Percentiles rank a stretch among this genome's conserved stretches.
phyloP scores from a whole-genome alignment of 2,888 invertebrate genomes.

The Caenorhabditis sp. region DNA sequence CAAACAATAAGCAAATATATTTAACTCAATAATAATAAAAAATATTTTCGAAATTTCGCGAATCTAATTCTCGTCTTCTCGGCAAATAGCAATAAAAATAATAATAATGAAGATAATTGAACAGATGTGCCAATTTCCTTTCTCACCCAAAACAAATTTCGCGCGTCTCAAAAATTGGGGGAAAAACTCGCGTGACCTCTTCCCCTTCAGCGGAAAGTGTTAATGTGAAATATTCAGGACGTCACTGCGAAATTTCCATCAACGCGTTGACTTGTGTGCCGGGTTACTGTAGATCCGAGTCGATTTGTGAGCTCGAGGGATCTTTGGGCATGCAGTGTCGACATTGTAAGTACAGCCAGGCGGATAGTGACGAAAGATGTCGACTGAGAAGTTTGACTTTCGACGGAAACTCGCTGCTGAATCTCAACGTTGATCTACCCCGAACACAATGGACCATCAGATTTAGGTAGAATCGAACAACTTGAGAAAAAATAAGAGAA shows the following conservation, averaged over 20 bases:
- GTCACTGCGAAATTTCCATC: conserved; percentile 47
- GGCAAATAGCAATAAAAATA: too few species aligned
- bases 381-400: conserved; percentile 62
- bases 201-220: background rate
- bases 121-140: background rate
- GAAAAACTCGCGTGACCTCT: background rate
- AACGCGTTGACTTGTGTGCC: conserved; percentile 49
- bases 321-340: conserved; percentile 43
- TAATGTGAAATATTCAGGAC: conserved; percentile 11
- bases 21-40: background rate
- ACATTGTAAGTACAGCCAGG: conserved; percentile 41
- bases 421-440: conserved; percentile 45
- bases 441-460: conserved; percentile 52
- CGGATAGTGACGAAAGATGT: conserved; percentile 55
- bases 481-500: background rate
- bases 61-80: background rate
- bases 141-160: too few species aligned
- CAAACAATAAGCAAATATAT: too few species aligned
- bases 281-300: conserved; percentile 51
- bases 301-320: conserved; percentile 42
- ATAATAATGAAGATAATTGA: background rate
- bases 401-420: conserved; percentile 54
- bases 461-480: conserved; percentile 36
- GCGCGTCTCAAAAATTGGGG: too few species aligned
- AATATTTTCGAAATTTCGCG: background rate